A percentile compares a stretch with the other conserved stretches of the same genome.
Conservation (phyloP, 1,140 invertebrate genomes). For the Campoletis sonorensis region DNA sequence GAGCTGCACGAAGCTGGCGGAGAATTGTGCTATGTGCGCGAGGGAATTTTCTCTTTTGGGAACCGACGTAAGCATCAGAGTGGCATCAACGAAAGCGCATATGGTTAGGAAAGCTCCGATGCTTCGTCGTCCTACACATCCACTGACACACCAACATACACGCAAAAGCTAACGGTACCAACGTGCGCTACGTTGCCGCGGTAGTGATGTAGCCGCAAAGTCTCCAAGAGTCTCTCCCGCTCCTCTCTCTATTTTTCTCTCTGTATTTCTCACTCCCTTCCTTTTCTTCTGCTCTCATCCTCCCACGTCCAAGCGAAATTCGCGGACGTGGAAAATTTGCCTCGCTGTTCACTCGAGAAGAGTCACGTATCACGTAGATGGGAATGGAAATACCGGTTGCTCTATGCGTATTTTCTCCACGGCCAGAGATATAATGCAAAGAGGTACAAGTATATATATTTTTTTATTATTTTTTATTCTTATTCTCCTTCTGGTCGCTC, state of each 20-base stretch:
- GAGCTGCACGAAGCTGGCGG: slow-evolving; percentile 25
- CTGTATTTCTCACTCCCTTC: not conserved
- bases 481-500: not conserved
- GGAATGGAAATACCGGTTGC: slow-evolving; percentile 31
- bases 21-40: not conserved
- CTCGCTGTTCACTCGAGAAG: slow-evolving; percentile 12
- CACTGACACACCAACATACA: not conserved
- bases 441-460: not conserved
- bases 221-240: not conserved
- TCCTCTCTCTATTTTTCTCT: not conserved
- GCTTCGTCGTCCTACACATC: not conserved
- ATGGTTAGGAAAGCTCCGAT: slow-evolving; percentile 5
- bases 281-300: not conserved
- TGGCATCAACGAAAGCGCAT: slow-evolving; percentile 34
- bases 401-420: slow-evolving; percentile 27
- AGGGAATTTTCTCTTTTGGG: slow-evolving; percentile 3
- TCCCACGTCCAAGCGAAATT: slow-evolving; percentile 38
- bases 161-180: not conserved
- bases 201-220: not conserved
- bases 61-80: not conserved
- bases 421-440: not conserved
- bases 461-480: slow-evolving; percentile 5
- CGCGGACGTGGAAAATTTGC: slow-evolving; percentile 40
- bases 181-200: not conserved
- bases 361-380: slow-evolving; percentile 29